Evolutionary conservation across 2,113 vertebrate genomes (phyloP), one percentile per base, ranked within the genome.

Genomic region (Burhinus oedicnemus): DNA sequence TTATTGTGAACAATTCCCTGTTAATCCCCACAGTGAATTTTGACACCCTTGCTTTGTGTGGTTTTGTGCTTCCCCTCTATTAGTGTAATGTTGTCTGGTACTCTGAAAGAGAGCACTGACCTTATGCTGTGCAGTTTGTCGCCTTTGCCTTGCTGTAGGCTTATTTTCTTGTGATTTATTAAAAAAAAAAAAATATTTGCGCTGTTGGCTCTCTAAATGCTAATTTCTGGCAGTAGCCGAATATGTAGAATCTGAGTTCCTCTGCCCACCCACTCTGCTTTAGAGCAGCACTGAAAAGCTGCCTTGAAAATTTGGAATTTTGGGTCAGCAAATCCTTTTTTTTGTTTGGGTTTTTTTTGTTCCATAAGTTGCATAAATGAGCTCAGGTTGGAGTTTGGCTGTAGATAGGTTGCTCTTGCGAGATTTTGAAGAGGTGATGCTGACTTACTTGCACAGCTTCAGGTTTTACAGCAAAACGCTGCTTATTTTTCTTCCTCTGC

Each of bases 381-480:
- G 42, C 40, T 82, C 12, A 8, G 8, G n/a, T 19, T 11, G 29
- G 34, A 21, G 19, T 32, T 77, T 51, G 44, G 36, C 19, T 54
- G 38, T 3, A 3, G 40, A 8, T 6, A 17, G 27, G 6, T 65
- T 17, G 30, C 65, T 60, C 66, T 38, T 25, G 23, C 0, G 0
- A 29, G 47, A 15, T 62, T 62, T 47, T 25, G 5, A 38, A 36
- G 47, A 32, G 21, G 45, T 4, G 17, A 25, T 29, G 54, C 83
- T 5, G 13, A 4, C 47, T 42, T 27, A 8, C 34, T 76, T 44
- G 55, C 27, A 30, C 25, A 70, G 42, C 58, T 51, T 26, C 54
- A 23, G 13, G 29, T 75, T 75, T 74, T 44, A 29, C 5, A 21
- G 36, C 54, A 32, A 21, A 60, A 27, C 1, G 15, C 23, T 4